Evolutionary conservation across 1,140 invertebrate genomes (phyloP).

Genomic region (Octopus sinensis): DNA sequence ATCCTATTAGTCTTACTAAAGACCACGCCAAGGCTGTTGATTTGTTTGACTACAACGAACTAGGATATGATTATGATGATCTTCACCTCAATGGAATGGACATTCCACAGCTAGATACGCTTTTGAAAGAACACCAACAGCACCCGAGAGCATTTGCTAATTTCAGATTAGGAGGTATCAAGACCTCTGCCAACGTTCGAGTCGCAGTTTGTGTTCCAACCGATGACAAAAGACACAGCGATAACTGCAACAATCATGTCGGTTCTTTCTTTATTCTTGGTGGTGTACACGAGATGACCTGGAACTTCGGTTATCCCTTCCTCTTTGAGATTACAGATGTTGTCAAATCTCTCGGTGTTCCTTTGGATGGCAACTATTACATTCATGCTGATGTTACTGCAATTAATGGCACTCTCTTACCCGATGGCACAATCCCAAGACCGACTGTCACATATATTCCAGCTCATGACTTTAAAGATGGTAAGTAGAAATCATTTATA

Average conservation of each 20-base stretch:
- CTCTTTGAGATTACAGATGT: constrained; percentile 26
- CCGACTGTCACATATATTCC: constrained; percentile 22
- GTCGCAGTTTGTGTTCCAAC: constrained; percentile 18
- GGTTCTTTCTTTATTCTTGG: constrained; percentile 32
- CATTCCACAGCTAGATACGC: constrained; percentile 22
- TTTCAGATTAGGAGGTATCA: constrained; percentile 26
- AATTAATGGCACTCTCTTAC: constrained; percentile 28
- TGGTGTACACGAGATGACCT: constrained; percentile 28
- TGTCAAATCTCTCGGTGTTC: constrained; percentile 4
- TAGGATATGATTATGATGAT: constrained; percentile 29
- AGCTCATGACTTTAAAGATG: constrained; percentile 15
- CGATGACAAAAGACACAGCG: constrained; percentile 3
- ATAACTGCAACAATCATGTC: constrained; percentile 24
- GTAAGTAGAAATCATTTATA: constrained; percentile 15
- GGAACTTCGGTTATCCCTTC: constrained; percentile 25
- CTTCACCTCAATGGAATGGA: constrained; percentile 26
- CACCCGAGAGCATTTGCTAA: constrained; percentile 23
- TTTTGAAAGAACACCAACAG: constrained; percentile 19
- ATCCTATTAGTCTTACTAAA: constrained; percentile 26
- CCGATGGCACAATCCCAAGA: constrained; percentile 14
- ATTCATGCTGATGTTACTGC: constrained; percentile 21
- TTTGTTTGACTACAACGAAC: constrained; percentile 1
- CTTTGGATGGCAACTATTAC: constrained; percentile 20
- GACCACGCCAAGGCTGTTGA: constrained; percentile 13
- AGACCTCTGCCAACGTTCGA: constrained; percentile 24